Base-by-base conservation (phyloP, 92 coral and sea anemone genomes). In the Porites evermanni region DNA sequence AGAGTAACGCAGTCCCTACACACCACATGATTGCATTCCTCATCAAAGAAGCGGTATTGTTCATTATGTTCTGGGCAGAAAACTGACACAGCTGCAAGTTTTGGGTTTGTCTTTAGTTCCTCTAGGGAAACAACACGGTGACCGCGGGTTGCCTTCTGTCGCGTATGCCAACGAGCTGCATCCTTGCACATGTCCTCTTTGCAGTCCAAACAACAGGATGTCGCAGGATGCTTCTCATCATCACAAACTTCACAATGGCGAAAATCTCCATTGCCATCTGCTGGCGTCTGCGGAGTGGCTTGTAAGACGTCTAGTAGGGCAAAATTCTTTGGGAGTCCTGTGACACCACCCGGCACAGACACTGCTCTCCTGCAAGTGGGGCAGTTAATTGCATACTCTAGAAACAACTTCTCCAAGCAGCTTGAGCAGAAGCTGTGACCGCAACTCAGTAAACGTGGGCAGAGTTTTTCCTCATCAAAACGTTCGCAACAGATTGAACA, bases 371-470 rank as follows among this genome's bases (percentile, higher is more conserved):
- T 74, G 53, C 78, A 74, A 7, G 60, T 74, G 21, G 78, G 78
- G 10, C 78, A 74, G 64, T 51, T 53, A n/a, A 74, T 52, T 10
- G 44, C 64, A 0, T 74, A 51, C 1, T 74, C 64, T 3, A 2
- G 20, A n/a, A 74, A 3, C 21, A 74, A 63, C 17, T 19, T 74
- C 16, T 74, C 63, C 12, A 74, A 11, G 78, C 64, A 74, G 38
- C n/a, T 17, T 17, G 78, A 6, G n/a, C 78, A 74, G 47, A 74
- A 74, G 38, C 26, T 74, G 78, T 74, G 78, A 74, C 78, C 78
- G 53, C 78, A 74, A 19, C 78, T 74, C 78, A 74, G 59, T 63
- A 74, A 17, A 74, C 78, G 78, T 19, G 78, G 78, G 38, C 78
- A 74, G 63, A 19, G 78, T 63, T 2, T 19, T 19, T 74, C 32